phyloP scores from a whole-genome alignment of 2,888 invertebrate species.

The Stenotaenia linearis region DNA sequence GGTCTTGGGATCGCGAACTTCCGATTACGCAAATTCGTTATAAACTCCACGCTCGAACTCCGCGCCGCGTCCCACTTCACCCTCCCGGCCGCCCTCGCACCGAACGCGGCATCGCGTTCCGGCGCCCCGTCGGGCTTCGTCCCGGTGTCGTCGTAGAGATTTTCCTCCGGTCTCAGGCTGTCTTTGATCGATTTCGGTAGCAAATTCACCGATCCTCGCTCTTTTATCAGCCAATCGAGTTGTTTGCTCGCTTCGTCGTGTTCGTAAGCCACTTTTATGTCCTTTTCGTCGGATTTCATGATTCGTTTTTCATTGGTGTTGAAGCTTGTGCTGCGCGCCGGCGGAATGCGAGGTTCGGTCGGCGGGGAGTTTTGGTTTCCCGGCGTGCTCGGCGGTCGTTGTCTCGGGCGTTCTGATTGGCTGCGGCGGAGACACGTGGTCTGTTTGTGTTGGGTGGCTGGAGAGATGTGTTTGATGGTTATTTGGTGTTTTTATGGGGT shows the following conservation, averaged over 20 bases:
- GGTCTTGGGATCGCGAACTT: constrained; percentile 30
- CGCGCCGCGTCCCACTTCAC: background rate
- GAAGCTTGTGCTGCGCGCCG: background rate
- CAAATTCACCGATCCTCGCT: constrained; percentile 6
- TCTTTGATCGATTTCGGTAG: constrained; percentile 32
- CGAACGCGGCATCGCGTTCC: too few species aligned
- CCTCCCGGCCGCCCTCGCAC: background rate
- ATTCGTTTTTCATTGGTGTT: background rate
- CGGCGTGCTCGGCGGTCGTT: background rate
- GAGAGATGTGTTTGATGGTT: too few species aligned
- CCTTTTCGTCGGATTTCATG: background rate
- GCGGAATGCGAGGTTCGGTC: background rate
- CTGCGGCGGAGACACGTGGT: background rate
- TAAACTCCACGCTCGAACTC: constrained; percentile 29
- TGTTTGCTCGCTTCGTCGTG: constrained; percentile 27
- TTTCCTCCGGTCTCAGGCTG: constrained; percentile 28
- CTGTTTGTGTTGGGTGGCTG: background rate
- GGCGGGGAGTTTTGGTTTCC: background rate
- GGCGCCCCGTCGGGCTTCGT: too few species aligned
- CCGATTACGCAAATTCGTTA: constrained; percentile 7
- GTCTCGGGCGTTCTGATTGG: constrained; percentile 17
- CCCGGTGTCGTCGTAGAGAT: constrained; percentile 28
- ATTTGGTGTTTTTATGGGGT: too few species aligned
- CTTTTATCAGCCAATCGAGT: constrained; percentile 26
- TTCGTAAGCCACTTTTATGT: background rate